Conservation (phyloP, 2,797 vertebrate genomes). For the Phataginus tricuspis region DNA sequence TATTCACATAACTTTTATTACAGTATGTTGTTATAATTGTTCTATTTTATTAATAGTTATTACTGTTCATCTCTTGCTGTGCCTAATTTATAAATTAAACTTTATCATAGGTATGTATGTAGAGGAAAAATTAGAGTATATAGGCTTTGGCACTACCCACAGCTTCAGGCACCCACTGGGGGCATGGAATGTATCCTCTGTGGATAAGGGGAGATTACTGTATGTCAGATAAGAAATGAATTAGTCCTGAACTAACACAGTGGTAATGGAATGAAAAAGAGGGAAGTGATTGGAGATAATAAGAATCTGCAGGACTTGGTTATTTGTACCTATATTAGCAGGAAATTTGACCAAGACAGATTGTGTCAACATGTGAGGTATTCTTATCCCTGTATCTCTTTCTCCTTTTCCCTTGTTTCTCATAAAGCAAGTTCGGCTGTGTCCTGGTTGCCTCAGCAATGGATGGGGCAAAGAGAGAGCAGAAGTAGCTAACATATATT, state of each 20-base stretch:
- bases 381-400: background rate
- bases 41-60: no score
- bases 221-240: background rate
- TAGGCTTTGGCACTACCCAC: no score
- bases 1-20: no score
- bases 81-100: no score
- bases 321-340: background rate
- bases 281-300: background rate
- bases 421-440: background rate
- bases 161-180: no score
- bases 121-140: no score
- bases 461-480: background rate
- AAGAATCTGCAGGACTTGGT: background rate
- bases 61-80: no score
- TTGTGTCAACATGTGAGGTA: background rate
- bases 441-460: background rate
- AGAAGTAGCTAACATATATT: background rate
- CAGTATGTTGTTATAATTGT: no score
- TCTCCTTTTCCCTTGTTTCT: background rate
- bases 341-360: background rate
- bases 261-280: background rate
- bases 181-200: no score
- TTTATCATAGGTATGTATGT: no score
- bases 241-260: background rate
- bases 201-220: no score